Base-by-base conservation (phyloP, 2,113 vertebrate genomes). In the Nesoenas mayeri region DNA sequence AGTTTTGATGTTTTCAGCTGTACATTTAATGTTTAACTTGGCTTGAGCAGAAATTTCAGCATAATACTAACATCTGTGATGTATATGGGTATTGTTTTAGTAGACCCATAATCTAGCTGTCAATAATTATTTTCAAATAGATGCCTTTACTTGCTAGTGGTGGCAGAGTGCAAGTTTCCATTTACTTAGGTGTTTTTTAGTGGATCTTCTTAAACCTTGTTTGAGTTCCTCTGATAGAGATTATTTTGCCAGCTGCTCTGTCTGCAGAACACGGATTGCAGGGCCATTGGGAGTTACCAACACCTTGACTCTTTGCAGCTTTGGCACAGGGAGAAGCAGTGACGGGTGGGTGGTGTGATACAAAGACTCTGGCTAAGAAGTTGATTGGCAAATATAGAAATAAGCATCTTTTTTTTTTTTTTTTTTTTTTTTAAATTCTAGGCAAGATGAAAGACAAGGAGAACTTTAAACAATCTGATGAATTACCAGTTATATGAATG, bases 201-300 rank as follows among this genome's bases (percentile, higher is more conserved):
- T 29, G 9, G 15, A 24, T 51, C 8, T 24, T 74, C 5, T 44
- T 53, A 36, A 57, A 58, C 48, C 13, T 15, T 0, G 0, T 61
- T 65, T 73, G 32, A 38, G 31, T n/a, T 79, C 11, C 31, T 21
- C 22, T 1, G 4, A 4, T 13, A 19, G 16, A 60, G 56, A 15
- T 10, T 9, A 6, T n/a, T 62, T 40, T 78, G 31, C 8, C 51
- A 73, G 2, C 17, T 36, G 81, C 51, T 78, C 44, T 51, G 26
- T 78, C 44, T 51, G 26, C 57, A 77, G 42, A 65, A 20, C 42
- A 72, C 22, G 32, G 22, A 85, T 42, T 64, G 11, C 19, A 56
- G 26, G 40, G 17, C 15, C 34, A 8, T 44, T 9, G 42, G 20
- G 34, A 72, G 6, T 21, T 61, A 48, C 32, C 11, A 20, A 2